Evolutionary conservation across 2,888 invertebrate species (phyloP).

Genomic region (Agriopis leucophaearia): DNA sequence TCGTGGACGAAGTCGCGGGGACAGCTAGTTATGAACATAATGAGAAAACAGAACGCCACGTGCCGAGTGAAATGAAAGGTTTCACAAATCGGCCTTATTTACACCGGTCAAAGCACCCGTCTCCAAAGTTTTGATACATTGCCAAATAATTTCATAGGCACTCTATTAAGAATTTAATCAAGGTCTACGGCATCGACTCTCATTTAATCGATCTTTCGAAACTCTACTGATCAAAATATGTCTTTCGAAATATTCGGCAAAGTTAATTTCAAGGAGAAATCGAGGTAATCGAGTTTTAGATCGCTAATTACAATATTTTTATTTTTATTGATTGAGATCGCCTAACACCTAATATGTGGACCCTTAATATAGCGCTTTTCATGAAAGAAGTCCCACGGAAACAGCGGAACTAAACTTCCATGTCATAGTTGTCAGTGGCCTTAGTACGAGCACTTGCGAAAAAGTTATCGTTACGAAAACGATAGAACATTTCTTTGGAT

Average conservation of each 20-base stretch:
- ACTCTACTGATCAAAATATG: neutral
- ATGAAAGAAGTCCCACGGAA: too few relatives aligned
- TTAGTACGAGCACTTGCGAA: too few relatives aligned
- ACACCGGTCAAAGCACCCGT: neutral
- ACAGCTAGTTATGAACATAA: too few relatives aligned
- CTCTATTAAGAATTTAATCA: slow-evolving; percentile 7
- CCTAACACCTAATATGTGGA: too few relatives aligned
- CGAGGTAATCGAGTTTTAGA: neutral
- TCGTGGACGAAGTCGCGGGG: too few relatives aligned
- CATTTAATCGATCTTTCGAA: neutral
- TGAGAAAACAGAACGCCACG: neutral
- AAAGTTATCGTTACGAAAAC: too few relatives aligned
- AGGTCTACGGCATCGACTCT: slow-evolving; percentile 5
- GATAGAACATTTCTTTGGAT: too few relatives aligned
- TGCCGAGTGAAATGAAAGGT: neutral
- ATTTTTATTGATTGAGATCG: too few relatives aligned
- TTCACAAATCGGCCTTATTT: neutral
- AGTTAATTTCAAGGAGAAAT: neutral
- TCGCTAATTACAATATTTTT: too few relatives aligned
- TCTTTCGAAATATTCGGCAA: neutral
- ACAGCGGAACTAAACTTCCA: too few relatives aligned
- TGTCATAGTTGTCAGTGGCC: too few relatives aligned
- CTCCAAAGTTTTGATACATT: slow-evolving; percentile 7
- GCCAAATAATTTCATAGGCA: slow-evolving; percentile 4
- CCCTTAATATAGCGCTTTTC: too few relatives aligned